These are phyloP conservation scores for Heliornis fulica DNA, from an alignment of 2,113 vertebrate species.

Conservation along the genomic window DNA sequence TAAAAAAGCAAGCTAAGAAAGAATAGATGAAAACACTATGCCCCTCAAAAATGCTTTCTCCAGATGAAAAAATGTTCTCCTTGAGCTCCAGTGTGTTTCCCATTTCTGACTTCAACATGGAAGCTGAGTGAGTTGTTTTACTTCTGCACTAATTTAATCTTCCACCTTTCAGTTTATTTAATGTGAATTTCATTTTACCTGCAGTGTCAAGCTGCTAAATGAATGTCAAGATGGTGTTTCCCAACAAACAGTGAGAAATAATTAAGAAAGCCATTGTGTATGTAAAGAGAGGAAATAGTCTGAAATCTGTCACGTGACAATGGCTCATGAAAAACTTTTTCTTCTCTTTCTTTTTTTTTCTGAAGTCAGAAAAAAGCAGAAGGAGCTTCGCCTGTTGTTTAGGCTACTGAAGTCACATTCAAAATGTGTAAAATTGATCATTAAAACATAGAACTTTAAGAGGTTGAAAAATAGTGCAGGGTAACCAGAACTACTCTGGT, in stretches of 20 bases:
- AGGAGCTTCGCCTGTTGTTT: neutral
- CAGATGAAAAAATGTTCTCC: neutral
- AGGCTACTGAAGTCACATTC: neutral
- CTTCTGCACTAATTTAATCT: neutral
- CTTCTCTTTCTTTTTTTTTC: too few species aligned
- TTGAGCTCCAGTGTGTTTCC: neutral
- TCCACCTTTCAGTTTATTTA: neutral
- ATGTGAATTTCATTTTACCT: neutral
- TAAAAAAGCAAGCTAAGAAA: neutral
- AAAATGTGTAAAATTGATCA: neutral
- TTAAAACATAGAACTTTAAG: neutral
- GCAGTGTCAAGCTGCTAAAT: neutral
- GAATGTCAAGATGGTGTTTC: neutral
- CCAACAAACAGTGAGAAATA: neutral
- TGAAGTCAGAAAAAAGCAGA: neutral
- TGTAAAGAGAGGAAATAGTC: neutral
- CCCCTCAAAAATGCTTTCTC: neutral
- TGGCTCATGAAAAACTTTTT: neutral
- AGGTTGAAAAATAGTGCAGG: neutral
- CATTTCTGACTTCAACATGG: neutral
- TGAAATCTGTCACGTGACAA: neutral
- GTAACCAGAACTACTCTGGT: neutral
- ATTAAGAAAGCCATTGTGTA: neutral
- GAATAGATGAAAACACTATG: neutral
- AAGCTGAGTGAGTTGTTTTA: neutral